Evolutionary conservation across 2,888 invertebrate genomes (phyloP).

Genomic region (Rhagonycha fulva): DNA sequence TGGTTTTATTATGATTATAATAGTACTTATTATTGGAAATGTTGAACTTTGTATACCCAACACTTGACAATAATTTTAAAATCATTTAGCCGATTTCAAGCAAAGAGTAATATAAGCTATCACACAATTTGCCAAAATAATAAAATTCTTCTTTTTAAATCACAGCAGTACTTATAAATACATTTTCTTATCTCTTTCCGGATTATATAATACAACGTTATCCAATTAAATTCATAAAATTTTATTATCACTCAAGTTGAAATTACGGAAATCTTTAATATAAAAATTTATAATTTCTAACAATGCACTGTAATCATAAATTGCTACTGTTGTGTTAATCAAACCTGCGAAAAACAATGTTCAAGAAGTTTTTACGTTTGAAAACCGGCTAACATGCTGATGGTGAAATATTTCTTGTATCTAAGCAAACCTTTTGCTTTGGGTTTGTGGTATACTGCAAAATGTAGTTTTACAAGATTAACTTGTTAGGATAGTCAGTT

Average conservation of each 20-base stretch:
- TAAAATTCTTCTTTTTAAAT: neutral
- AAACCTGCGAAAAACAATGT: neutral
- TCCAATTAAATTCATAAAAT: neutral
- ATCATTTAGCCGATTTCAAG: neutral
- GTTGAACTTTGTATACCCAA: too few species aligned
- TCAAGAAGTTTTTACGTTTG: neutral
- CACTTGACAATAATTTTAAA: too few species aligned
- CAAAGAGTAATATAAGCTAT: neutral
- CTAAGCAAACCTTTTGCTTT: neutral
- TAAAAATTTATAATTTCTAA: neutral
- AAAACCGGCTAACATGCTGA: neutral
- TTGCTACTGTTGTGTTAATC: neutral
- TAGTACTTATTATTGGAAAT: too few species aligned
- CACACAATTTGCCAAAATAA: neutral
- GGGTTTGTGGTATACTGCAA: neutral
- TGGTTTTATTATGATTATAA: too few species aligned
- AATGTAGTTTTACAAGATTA: slow-evolving; percentile 24
- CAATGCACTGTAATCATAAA: neutral
- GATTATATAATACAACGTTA: neutral
- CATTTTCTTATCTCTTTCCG: neutral
- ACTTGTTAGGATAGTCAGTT: slow-evolving; percentile 25
- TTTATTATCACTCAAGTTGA: neutral
- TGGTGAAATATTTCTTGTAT: neutral
- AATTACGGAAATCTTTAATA: neutral
- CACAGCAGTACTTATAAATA: neutral